Conservation (phyloP, 2,888 invertebrate genomes). For the Gari tellinella region DNA sequence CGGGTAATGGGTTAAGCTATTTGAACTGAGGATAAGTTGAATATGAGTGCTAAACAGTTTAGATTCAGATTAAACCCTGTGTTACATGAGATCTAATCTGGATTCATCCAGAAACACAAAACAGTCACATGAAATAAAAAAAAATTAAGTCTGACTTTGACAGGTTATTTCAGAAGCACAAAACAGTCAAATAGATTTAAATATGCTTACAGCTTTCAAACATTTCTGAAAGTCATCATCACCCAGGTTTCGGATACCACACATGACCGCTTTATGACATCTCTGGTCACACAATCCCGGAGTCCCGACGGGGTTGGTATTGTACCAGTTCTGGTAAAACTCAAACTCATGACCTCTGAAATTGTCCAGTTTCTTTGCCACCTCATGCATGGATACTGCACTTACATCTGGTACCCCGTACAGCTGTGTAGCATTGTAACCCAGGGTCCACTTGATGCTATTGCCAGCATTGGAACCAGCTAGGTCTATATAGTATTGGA, state of each 20-base stretch:
- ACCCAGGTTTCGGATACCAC: slow-evolving; percentile 32
- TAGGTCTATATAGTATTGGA: slow-evolving; percentile 94
- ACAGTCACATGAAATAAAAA: too few species aligned
- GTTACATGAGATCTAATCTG: too few species aligned
- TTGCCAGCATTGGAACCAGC: slow-evolving; percentile 87
- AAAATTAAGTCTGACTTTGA: too few species aligned
- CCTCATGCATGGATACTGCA: slow-evolving; percentile 90
- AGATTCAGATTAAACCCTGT: too few species aligned
- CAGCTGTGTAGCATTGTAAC: slow-evolving; percentile 92
- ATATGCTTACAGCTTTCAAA: slow-evolving; percentile 6
- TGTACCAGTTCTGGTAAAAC: slow-evolving; percentile 53
- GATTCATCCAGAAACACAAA: too few species aligned
- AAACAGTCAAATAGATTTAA: too few species aligned
- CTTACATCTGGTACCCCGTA: slow-evolving; percentile 92
- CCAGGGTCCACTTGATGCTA: slow-evolving; percentile 92
- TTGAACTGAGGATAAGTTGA: too few species aligned
- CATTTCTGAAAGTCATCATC: slow-evolving; percentile 18
- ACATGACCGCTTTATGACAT: slow-evolving; percentile 39
- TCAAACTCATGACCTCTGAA: slow-evolving; percentile 30
- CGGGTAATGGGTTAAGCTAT: too few species aligned
- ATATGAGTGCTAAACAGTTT: too few species aligned
- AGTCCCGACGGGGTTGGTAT: slow-evolving; percentile 56
- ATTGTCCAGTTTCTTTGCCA: slow-evolving; percentile 80
- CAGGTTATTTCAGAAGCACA: too few species aligned
- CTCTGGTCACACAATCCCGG: slow-evolving; percentile 13